phyloP scores from a whole-genome alignment of 2,113 vertebrate genomes.

The Oriolus oriolus region DNA sequence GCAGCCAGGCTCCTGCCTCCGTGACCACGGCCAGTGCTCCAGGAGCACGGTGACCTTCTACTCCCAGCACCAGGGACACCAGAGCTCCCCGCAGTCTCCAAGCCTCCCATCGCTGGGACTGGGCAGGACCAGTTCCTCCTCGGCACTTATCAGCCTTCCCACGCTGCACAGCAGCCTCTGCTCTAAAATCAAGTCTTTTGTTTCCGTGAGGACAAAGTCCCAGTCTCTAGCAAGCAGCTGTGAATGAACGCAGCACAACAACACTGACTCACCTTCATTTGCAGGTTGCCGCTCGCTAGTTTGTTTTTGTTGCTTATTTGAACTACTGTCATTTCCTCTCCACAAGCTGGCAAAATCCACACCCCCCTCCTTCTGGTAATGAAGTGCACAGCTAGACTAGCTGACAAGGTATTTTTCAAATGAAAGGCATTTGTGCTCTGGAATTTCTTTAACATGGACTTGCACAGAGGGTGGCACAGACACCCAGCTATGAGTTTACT shows the following conservation, averaged over 20 bases:
- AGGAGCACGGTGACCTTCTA: background rate
- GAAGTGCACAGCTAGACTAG: background rate
- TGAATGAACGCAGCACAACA: background rate
- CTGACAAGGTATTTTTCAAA: background rate
- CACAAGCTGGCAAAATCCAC: background rate
- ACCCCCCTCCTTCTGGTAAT: background rate
- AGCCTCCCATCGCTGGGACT: accelerated
- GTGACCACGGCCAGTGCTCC: background rate
- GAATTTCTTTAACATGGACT: background rate
- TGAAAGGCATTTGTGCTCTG: background rate
- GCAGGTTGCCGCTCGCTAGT: background rate
- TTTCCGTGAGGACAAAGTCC: background rate
- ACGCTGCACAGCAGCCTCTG: background rate
- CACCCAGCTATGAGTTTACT: background rate
- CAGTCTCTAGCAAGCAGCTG: background rate
- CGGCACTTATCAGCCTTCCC: background rate
- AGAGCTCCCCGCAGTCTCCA: background rate
- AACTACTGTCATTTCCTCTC: background rate
- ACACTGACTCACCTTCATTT: background rate
- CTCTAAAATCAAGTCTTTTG: background rate
- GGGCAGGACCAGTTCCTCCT: background rate
- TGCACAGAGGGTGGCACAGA: background rate
- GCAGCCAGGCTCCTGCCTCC: background rate
- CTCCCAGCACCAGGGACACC: background rate
- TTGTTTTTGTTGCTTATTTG: background rate